Base-by-base conservation (phyloP, 2,113 vertebrate genomes). In the Paramormyrops kingsleyae region DNA sequence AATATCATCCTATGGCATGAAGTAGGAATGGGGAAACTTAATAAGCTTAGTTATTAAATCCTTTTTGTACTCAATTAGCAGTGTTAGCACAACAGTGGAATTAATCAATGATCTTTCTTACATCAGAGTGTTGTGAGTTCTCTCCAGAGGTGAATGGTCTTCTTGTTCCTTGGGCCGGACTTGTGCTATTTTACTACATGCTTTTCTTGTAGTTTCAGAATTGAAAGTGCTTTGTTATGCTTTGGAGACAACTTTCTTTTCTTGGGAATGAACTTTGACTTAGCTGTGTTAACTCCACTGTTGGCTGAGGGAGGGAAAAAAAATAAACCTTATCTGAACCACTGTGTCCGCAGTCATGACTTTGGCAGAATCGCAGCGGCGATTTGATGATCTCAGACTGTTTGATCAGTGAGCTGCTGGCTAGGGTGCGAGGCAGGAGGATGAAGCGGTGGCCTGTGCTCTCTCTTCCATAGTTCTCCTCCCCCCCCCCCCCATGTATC, bases 401-500 rank as follows among this genome's bases (percentile, higher is more conserved):
- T 74, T 74, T 74, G 70, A 42, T 80, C 35, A 77, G 10, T 39
- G 5, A 42, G 74, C 35, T 42, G 35, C 17, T 31, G 13, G 70
- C 31, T 1, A 13, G 15, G 83, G 3, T 4, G 46, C 10, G 27
- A 70, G 62, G 77, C 39, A 27, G 83, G 42, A 50, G 19, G 46
- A 21, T 31, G 83, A 47, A 86, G 27, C 89, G 90, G 59, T 90
- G 93, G 42, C 88, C 91, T n/a, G 90, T 93, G 8, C 87, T 52
- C 31, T 27, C 83, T 21, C 88, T 7, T 13, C 3, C 12, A 85
- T 92, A 94, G 19, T 91, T 90, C 0, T 66, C 17, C 62, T 83
- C 0, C 94, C 3, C 91, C 91, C 0, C 93, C 94, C 0, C 92
- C 93, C 91, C 91, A 86, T 92, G 91, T 35, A 80, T 90, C 8